Evolutionary conservation across 2,113 vertebrate species (phyloP), one percentile per base, ranked within the genome.

Genomic region (Procavia capensis): DNA sequence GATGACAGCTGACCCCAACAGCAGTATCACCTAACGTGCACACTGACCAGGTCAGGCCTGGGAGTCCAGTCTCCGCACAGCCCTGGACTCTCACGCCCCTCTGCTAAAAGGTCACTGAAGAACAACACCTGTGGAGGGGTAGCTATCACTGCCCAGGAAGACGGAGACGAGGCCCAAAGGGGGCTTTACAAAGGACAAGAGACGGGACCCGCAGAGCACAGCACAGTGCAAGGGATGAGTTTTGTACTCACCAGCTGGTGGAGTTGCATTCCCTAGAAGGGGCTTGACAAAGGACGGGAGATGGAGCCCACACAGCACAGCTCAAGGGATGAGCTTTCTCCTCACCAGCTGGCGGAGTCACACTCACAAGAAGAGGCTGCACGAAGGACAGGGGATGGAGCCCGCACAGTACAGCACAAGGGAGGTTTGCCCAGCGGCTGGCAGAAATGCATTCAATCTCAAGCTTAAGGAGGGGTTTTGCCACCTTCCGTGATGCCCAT

Each of bases 321-420:
- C n/a, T n/a, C n/a, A n/a, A n/a, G n/a, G n/a, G n/a, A n/a, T n/a
- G n/a, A n/a, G n/a, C n/a, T n/a, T n/a, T n/a, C n/a, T n/a, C n/a
- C n/a, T n/a, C n/a, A n/a, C n/a, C n/a, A n/a, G n/a, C n/a, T n/a
- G n/a, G n/a, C n/a, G n/a, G n/a, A n/a, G n/a, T n/a, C n/a, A n/a
- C n/a, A n/a, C n/a, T n/a, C n/a, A n/a, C n/a, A 29, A 11, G 29
- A 29, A 70, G 8, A 16, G 34, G 7, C 47, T 0, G 34, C 39
- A 6, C 7, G 8, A 47, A 27, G 0, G 41, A 17, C 34, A 3
- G 1, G 6, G 0, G 74, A 31, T 0, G 0, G 17, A 0, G 27
- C 4, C 0, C 0, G 3, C 20, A 4, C 1, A 0, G 4, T 0
- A 22, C 5, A 1, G 0, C 68, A 61, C 4, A 50, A 61, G 31